Base-by-base conservation (phyloP, 2,797 vertebrate species). In the Acipenser ruthenus region DNA sequence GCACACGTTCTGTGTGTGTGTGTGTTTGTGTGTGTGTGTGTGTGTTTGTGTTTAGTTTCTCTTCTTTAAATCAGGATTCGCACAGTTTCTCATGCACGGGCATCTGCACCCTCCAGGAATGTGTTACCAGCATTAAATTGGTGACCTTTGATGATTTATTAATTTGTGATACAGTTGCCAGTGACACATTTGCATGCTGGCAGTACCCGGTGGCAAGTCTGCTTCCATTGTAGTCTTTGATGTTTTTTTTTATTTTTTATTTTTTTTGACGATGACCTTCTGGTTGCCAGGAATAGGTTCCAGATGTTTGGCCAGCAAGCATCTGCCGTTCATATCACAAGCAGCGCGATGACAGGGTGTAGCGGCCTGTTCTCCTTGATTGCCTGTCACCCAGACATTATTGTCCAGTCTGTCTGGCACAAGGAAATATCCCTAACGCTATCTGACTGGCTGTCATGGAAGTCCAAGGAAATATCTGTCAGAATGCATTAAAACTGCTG, bases 281-380 rank as follows among this genome's bases (percentile, higher is more conserved):
- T 53, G 66, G 60, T 66, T 62, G 68, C 48, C 60, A 37, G 73
- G 67, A 66, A 68, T 66, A 72, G 61, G 51, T 69, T 66, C 68
- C 73, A 78, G 76, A 73, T 75, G 71, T 72, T 73, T 72, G 73
- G 50, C 70, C 74, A 69, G 67, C 68, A 72, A 70, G 73, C 72
- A 67, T 50, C 75, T 71, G 66, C 72, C 71, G 75, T 66, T 71
- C 70, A 69, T 67, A 68, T 77, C 74, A 75, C 70, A 67, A 70
- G 66, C 50, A 50, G 61, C 56, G 65, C 65, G 70, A 68, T 72
- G 75, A 74, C 76, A 70, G 77, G 67, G 71, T 53, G 67, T 69
- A 8, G 53, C 62, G 49, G 62, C 23, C 13, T 56, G 65, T 6
- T 13, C 7, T 49, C 37, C 37, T 37, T 53, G 65, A 76, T 77